Evolutionary conservation across 2,113 vertebrate species (phyloP).

Genomic region (Carlito syrichta): DNA sequence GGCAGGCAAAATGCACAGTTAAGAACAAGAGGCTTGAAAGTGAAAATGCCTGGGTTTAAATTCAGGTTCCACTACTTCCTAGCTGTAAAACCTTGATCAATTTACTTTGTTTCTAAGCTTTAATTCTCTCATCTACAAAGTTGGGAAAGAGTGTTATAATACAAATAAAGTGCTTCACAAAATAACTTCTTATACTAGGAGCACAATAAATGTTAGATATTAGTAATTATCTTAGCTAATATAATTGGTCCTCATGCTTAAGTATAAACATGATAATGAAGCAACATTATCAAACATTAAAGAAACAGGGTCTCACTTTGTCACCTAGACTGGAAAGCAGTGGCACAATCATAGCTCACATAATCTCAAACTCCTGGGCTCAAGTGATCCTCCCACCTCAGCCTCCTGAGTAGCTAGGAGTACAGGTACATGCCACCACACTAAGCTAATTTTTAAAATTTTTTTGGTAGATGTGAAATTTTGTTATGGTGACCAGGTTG

Average conservation of each 20-base stretch:
- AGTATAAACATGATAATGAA: not conserved
- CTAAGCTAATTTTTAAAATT: too few species aligned
- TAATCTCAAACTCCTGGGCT: too few species aligned
- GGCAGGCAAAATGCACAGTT: slow-evolving; percentile 7
- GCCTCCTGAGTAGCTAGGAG: too few species aligned
- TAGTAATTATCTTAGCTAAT: not conserved
- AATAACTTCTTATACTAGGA: not conserved
- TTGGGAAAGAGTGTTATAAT: not conserved
- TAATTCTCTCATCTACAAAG: slow-evolving; percentile 22
- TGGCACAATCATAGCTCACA: too few species aligned
- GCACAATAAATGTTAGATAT: not conserved
- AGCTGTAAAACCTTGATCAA: not conserved
- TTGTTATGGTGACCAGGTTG: too few species aligned
- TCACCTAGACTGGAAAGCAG: too few species aligned
- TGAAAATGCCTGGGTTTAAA: slow-evolving; percentile 15
- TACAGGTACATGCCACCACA: too few species aligned
- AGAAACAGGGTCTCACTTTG: too few species aligned
- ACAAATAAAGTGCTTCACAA: not conserved
- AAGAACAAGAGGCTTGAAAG: not conserved
- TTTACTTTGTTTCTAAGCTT: not conserved
- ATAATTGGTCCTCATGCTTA: not conserved
- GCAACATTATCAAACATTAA: too few species aligned
- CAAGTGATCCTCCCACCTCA: too few species aligned
- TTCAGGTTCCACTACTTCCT: not conserved
- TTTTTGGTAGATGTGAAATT: too few species aligned